phyloP scores from a whole-genome alignment of 2,113 vertebrate genomes.

The Todiramphus chloris region DNA sequence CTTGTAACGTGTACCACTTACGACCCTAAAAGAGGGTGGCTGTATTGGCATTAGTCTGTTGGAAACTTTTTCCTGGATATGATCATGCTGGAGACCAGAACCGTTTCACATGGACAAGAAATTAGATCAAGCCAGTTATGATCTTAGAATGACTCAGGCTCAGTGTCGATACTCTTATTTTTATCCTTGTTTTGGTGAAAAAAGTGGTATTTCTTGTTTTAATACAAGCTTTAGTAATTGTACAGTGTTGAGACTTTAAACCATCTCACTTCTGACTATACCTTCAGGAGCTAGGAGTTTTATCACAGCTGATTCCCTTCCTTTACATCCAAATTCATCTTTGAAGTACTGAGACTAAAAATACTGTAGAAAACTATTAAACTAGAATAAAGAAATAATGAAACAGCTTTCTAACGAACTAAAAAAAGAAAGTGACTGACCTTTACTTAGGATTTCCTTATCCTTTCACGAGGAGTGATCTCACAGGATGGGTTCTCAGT shows the following conservation, averaged over 20 bases:
- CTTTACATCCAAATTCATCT: background rate
- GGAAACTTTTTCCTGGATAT: constrained; percentile 6
- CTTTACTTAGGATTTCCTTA: background rate
- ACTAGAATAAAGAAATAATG: background rate
- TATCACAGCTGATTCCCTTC: background rate
- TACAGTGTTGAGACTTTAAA: background rate
- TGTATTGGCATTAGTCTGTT: background rate
- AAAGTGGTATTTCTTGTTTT: background rate
- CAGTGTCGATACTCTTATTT: background rate
- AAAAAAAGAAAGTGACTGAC: background rate
- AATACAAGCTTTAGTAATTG: background rate
- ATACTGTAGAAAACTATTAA: background rate
- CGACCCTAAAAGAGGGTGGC: constrained; percentile 29
- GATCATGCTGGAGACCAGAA: background rate
- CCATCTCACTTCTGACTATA: background rate
- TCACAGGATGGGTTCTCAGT: background rate
- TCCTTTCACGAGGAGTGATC: accelerated
- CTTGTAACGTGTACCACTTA: constrained; percentile 39
- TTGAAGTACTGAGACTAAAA: background rate
- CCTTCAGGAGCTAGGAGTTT: background rate
- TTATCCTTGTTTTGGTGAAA: background rate
- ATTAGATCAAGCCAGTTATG: background rate
- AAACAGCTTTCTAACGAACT: background rate
- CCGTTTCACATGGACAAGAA: constrained; percentile 13
- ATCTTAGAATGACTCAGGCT: background rate